Conservation (phyloP, 2,888 invertebrate species). For the Rhorus exstirpatorius region DNA sequence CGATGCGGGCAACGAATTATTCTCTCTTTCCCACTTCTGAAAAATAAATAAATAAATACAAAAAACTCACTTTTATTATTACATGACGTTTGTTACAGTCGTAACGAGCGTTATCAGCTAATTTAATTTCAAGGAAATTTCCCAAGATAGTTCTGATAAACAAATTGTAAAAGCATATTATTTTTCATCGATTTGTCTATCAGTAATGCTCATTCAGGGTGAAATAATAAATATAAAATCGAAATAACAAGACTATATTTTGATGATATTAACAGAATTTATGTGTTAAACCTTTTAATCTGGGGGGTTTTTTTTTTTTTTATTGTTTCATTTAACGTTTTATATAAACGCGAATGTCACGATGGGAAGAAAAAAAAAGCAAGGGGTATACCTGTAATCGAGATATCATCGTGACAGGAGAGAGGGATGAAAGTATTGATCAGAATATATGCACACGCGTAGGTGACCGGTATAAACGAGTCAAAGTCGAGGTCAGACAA, state of each 20-base stretch:
- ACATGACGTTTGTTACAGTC: too few relatives aligned
- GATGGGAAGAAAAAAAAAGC: conserved; percentile 21
- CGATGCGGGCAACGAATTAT: conserved; percentile 87
- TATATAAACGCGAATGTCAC: conserved; percentile 23
- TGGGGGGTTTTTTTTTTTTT: too few relatives aligned
- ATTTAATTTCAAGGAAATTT: neutral
- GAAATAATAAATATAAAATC: too few relatives aligned
- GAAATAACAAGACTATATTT: too few relatives aligned
- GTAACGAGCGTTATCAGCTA: neutral
- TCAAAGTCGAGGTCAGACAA: conserved; percentile 70
- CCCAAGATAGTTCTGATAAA: too few relatives aligned
- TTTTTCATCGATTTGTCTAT: too few relatives aligned
- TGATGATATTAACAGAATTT: neutral
- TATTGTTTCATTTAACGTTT: conserved; percentile 24
- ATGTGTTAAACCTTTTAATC: neutral
- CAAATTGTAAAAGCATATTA: too few relatives aligned
- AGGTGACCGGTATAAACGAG: conserved; percentile 57
- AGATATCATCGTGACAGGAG: conserved; percentile 60
- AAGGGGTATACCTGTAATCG: conserved; percentile 41
- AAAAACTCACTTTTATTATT: neutral
- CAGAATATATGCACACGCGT: conserved; percentile 56
- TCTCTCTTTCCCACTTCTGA: conserved; percentile 89
- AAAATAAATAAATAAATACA: conserved; percentile 71
- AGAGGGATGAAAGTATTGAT: conserved; percentile 61
- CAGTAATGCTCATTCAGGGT: too few relatives aligned